Evolutionary conservation across 2,113 vertebrate genomes (phyloP).

Genomic region (Silurus asotus): DNA sequence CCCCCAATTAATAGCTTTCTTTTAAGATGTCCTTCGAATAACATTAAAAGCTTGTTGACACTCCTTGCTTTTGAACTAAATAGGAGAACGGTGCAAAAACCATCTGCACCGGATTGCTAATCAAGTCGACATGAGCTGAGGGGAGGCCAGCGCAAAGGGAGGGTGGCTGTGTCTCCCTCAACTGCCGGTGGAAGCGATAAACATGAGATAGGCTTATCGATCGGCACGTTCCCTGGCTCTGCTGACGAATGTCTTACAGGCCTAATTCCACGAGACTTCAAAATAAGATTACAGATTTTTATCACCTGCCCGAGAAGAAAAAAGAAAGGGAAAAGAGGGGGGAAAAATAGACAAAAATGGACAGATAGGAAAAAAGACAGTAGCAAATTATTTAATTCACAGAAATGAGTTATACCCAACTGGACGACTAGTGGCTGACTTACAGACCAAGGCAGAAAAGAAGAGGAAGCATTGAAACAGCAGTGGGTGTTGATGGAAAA

Average conservation of each 20-base stretch:
- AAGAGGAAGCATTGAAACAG: constrained; percentile 35
- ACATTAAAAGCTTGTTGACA: constrained; percentile 27
- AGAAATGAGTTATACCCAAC: constrained; percentile 65
- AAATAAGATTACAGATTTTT: constrained; percentile 76
- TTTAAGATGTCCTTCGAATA: constrained; percentile 21
- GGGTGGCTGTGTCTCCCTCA: constrained; percentile 36
- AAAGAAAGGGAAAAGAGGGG: constrained; percentile 41
- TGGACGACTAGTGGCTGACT: constrained; percentile 58
- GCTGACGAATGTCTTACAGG: constrained; percentile 74
- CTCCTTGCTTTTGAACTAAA: not conserved
- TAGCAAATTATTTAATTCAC: constrained; percentile 65
- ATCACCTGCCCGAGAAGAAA: constrained; percentile 65
- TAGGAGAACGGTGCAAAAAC: constrained; percentile 18
- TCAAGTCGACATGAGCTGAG: constrained; percentile 40
- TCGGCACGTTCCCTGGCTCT: constrained; percentile 63
- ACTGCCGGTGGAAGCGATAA: constrained; percentile 59
- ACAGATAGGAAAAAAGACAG: constrained; percentile 45
- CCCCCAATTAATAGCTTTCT: constrained; percentile 15
- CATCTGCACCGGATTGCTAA: constrained; percentile 40
- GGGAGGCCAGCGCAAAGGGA: constrained; percentile 18
- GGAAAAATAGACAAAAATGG: constrained; percentile 45
- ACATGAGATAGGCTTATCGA: constrained; percentile 69
- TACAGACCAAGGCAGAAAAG: constrained; percentile 15
- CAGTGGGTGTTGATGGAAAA: constrained; percentile 48
- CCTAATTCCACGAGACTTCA: constrained; percentile 73